Evolutionary conservation across 2,888 invertebrate genomes (phyloP).

Genomic region (Caenorhabditis wallacei): DNA sequence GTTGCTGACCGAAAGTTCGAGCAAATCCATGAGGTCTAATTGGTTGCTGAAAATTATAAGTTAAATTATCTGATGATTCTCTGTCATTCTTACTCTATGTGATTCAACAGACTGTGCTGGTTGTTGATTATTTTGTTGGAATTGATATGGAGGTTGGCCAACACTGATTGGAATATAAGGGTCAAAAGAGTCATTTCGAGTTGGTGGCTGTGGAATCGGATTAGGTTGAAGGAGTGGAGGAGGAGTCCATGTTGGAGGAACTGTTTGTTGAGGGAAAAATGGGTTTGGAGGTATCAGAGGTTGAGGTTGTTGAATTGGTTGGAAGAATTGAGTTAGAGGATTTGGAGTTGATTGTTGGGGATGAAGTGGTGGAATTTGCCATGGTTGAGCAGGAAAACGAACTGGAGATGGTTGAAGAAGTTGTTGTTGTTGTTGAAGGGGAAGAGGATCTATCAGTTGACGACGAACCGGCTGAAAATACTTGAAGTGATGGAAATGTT

Average conservation of each 20-base stretch:
- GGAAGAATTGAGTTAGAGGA: conserved; percentile 55
- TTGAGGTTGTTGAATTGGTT: conserved; percentile 37
- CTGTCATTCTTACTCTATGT: conserved; percentile 33
- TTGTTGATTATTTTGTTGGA: conserved; percentile 38
- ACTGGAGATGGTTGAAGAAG: conserved; percentile 51
- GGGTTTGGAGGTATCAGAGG: conserved; percentile 52
- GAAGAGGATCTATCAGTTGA: conserved; percentile 20
- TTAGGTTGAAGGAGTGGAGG: conserved; percentile 44
- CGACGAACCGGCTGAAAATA: conserved; percentile 37
- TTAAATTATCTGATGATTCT: too few species aligned
- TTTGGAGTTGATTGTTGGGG: conserved; percentile 52
- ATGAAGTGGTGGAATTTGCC: conserved; percentile 78
- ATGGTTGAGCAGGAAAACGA: conserved; percentile 78
- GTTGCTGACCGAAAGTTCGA: conserved; percentile 55
- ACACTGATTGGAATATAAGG: conserved; percentile 56
- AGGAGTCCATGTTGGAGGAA: conserved; percentile 35
- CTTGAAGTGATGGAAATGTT: neutral
- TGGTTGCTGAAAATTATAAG: conserved; percentile 39
- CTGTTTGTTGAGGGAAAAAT: conserved; percentile 52
- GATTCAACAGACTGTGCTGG: conserved; percentile 18
- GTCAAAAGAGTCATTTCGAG: conserved; percentile 42
- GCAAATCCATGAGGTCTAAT: conserved; percentile 43
- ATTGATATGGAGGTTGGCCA: conserved; percentile 43
- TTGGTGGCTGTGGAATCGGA: conserved; percentile 45
- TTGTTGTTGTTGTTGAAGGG: conserved; percentile 9